Evolutionary conservation across 2,113 vertebrate genomes (phyloP).

Genomic region (Rhodinocichla rosea): DNA sequence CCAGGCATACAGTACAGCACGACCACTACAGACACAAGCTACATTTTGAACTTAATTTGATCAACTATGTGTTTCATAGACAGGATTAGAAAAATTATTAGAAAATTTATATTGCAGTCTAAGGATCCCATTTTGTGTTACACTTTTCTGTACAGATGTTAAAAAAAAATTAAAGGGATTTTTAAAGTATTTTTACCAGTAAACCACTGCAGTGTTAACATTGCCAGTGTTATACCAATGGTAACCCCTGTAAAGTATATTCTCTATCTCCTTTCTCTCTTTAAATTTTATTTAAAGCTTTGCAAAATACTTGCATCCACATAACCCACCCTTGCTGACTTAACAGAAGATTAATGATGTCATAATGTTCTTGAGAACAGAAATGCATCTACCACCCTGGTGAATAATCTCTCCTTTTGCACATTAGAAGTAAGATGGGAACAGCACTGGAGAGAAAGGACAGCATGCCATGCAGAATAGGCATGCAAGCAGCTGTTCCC

Average conservation of each 20-base stretch:
- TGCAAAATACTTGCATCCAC: constrained; percentile 73
- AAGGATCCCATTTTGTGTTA: constrained; percentile 35
- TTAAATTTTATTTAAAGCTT: constrained; percentile 77
- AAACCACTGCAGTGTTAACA: constrained; percentile 59
- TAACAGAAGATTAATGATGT: constrained; percentile 78
- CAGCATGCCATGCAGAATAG: constrained; percentile 18
- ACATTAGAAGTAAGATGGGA: constrained; percentile 62
- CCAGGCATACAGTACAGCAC: not conserved
- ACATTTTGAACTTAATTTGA: not conserved
- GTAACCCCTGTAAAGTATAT: constrained; percentile 55
- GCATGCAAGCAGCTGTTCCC: constrained; percentile 15
- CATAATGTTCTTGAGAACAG: constrained; percentile 71
- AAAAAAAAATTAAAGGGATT: constrained; percentile 47
- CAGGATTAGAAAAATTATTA: not conserved
- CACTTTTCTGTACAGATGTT: constrained; percentile 58
- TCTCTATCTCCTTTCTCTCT: constrained; percentile 67
- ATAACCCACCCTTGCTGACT: constrained; percentile 63
- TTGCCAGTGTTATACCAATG: constrained; percentile 1
- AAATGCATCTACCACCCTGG: constrained; percentile 67
- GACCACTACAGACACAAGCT: not conserved
- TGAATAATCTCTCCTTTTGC: constrained; percentile 70
- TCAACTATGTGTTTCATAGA: not conserved
- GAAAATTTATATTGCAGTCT: not conserved
- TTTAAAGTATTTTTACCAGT: constrained; percentile 43
- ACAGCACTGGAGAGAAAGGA: constrained; percentile 52